Base-by-base conservation (phyloP, 1,140 invertebrate species). In the Chlorops oryzae region DNA sequence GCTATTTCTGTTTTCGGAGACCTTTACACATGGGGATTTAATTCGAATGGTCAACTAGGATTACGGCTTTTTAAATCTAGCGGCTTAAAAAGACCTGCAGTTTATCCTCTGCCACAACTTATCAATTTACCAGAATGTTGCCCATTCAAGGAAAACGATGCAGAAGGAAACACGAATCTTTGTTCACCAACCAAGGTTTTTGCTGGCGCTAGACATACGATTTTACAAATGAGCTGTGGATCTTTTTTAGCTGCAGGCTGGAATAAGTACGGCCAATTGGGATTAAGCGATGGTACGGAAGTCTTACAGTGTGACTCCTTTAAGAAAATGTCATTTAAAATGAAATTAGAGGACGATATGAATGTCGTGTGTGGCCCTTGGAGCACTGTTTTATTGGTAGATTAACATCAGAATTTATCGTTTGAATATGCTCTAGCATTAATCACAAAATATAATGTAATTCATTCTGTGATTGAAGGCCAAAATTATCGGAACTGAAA, bases 21-120 rank as follows among this genome's bases (percentile, higher is more conserved):
- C 70, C 57, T 93, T 0, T 96, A 92, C 65, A 79, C 81, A 1
- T 96, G 91, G 90, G 92, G 92, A n/a, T 91, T 87, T 82, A 95
- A 95, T 74, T 82, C 86, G 55, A 81, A 79, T 68, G 90, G 90
- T 0, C 90, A 96, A 66, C 70, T 95, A 23, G 92, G 91, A 12
- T 65, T 84, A 22, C 75, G 78, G 27, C 62, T 64, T 10, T 57
- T 68, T 69, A 53, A 71, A 56, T 23, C 56, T 17, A 52, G 48
- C 1, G 20, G 21, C 5, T 47, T 57, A 1, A 68, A 66, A 47
- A 58, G 61, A 32, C 63, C 65, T 6, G 62, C 59, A 12, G 65
- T 72, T 13, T 72, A 66, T 51, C 59, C 63, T 3, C 20, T 70
- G 47, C 66, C 66, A 1, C 61, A 69, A 46, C 13, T 70, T 17